Evolutionary conservation across 92 coral and sea anemone genomes (phyloP).

Genomic region (Muricea muricata): DNA sequence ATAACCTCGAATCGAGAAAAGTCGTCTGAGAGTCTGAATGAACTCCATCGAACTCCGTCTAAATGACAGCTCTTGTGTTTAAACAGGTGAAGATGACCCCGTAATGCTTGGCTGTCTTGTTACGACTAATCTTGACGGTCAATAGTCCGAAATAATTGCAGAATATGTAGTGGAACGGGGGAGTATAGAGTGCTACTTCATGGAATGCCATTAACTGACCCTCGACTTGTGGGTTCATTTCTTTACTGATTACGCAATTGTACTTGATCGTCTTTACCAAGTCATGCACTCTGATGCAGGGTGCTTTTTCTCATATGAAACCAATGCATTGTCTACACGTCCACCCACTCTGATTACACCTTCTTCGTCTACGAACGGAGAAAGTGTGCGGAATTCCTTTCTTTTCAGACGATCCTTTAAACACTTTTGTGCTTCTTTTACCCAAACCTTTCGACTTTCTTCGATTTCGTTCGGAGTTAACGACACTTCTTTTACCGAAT

Average conservation of each 20-base stretch:
- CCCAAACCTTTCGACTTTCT: conserved; percentile 1
- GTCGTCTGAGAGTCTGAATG: conserved; percentile 52
- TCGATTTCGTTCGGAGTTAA: conserved; percentile 5
- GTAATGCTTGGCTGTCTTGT: background rate
- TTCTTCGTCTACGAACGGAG: conserved; percentile 27
- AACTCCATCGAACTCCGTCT: conserved; percentile 38
- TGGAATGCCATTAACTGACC: no score
- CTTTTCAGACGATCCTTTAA: conserved; percentile 29
- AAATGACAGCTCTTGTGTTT: no score
- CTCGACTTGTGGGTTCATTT: background rate
- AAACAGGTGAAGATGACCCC: no score
- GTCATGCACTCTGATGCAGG: background rate
- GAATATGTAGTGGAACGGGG: background rate
- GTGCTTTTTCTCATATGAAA: conserved; percentile 23
- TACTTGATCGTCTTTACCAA: background rate
- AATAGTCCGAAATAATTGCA: conserved; percentile 3
- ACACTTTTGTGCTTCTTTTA: conserved; percentile 18
- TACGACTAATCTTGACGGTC: conserved; percentile 18
- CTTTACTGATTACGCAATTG: background rate
- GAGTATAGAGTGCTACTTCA: background rate
- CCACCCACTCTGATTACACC: conserved; percentile 40
- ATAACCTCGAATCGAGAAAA: no score
- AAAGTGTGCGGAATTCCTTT: conserved; percentile 7
- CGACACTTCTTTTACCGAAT: conserved; percentile 6
- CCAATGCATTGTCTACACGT: conserved; percentile 11